Evolutionary conservation across 2,113 vertebrate genomes (phyloP), one percentile per base, ranked within the genome.

Genomic region (Butastur rufipennis): DNA sequence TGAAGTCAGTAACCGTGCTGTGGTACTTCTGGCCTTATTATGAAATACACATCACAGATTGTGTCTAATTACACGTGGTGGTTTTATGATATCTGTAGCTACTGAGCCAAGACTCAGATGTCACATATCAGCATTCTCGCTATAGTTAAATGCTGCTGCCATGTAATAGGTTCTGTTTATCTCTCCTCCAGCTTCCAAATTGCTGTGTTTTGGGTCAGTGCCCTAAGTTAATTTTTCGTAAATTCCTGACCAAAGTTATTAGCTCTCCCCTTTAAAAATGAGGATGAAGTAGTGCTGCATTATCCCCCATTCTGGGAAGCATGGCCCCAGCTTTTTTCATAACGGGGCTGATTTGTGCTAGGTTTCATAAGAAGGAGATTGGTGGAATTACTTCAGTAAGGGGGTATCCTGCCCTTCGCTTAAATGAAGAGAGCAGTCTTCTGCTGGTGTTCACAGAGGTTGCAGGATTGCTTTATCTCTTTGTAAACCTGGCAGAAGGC

Each of bases 71-170:
- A 90, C 75, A 92, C 63, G 45, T 3, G 11, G 81, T 93, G 91
- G 58, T 84, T 97, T 97, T 96, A 96, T 90, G 93, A 50, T 84
- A 81, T 91, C 80, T 82, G 59, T 84, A 88, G 92, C 92, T 95
- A 93, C 81, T 95, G 93, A 97, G 90, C 88, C 96, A 93, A 96
- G 92, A 90, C 95, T 86, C 50, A 43, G 67, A 87, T 96, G 91
- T 96, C 94, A 86, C 65, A 82, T 84, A 82, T 94, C 93, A 96
- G 86, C 81, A 80, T 74, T 95, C 90, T 63, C 20, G 3, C 73
- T 75, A 18, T 91, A 95, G 66, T 91, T 95, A 96, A 97, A 95
- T 42, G 71, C 56, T 90, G 56, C 63, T 93, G 36, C 81, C 67
- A 50, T 94, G 72, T 89, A 95, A 91, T 87, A 86, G 88, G n/a